Evolutionary conservation across 2,888 invertebrate species (phyloP).

Genomic region (Cephus rjabovi): DNA sequence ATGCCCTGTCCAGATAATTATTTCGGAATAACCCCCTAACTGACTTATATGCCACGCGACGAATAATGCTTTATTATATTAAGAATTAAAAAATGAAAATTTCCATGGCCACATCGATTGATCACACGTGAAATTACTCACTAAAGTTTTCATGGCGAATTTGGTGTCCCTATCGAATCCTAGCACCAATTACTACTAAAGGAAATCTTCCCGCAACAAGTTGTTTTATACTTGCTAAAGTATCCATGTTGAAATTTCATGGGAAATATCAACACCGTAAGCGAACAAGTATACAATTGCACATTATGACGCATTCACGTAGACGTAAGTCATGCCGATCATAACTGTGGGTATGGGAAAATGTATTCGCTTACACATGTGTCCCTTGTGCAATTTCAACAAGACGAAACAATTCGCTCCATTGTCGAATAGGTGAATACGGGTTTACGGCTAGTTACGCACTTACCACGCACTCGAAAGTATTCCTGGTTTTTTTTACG

Average conservation of each 20-base stretch:
- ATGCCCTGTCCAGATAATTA: not conserved
- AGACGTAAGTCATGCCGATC: conserved; percentile 21
- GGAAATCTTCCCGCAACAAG: conserved; percentile 18
- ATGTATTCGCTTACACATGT: conserved; percentile 13
- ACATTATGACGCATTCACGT: conserved; percentile 35
- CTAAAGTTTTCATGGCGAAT: conserved; percentile 38
- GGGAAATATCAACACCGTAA: conserved; percentile 36
- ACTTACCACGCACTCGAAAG: not conserved
- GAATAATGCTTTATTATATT: not conserved
- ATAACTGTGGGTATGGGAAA: conserved; percentile 40
- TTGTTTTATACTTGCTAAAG: conserved; percentile 39
- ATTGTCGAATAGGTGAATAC: conserved; percentile 27
- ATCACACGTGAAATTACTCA: conserved; percentile 33
- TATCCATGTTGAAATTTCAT: conserved; percentile 45
- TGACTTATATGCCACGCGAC: not conserved
- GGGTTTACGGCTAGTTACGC: not conserved
- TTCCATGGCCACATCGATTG: not conserved
- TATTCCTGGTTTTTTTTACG: not conserved
- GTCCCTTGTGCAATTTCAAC: conserved; percentile 41
- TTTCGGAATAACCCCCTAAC: not conserved
- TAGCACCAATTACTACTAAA: conserved; percentile 12
- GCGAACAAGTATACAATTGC: conserved; percentile 33
- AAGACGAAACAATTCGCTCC: conserved; percentile 42
- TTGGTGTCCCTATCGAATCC: not conserved
- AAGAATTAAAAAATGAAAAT: not conserved